A percentile compares a stretch with the other conserved stretches of the same genome.
These are phyloP conservation scores for Pycnomerus fuliginosus DNA, from an alignment of 2,888 invertebrate genomes.

Conservation along the genomic window DNA sequence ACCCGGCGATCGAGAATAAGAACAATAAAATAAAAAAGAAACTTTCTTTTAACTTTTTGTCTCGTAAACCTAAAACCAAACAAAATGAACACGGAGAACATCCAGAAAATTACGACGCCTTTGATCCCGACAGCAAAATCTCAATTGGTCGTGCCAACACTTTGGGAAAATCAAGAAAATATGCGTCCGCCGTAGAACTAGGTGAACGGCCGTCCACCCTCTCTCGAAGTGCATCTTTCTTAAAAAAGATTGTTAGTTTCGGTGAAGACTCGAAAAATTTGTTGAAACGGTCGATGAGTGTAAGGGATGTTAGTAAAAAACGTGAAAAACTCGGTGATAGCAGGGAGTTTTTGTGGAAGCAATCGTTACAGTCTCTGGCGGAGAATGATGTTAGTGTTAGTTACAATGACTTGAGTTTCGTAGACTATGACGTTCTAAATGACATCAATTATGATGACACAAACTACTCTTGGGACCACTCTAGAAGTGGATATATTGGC, in stretches of 20 bases:
- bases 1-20: slow-evolving; percentile 13
- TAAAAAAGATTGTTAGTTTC: slow-evolving; percentile 43
- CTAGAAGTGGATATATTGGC: slow-evolving; percentile 28
- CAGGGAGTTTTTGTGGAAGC: slow-evolving; percentile 54
- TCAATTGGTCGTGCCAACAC: slow-evolving; percentile 30
- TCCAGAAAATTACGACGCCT: slow-evolving; percentile 37
- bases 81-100: slow-evolving; percentile 28
- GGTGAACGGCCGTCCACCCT: slow-evolving; percentile 26
- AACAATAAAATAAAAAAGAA: slow-evolving; percentile 33
- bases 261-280: slow-evolving; percentile 43
- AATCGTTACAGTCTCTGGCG: slow-evolving; percentile 57
- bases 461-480: background rate
- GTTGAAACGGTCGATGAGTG: slow-evolving; percentile 47
- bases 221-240: slow-evolving; percentile 43
- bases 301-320: slow-evolving; percentile 44
- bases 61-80: slow-evolving; percentile 7
- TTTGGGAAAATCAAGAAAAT: slow-evolving; percentile 35
- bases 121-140: slow-evolving; percentile 30
- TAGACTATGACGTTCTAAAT: slow-evolving; percentile 58
- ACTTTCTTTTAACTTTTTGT: slow-evolving; percentile 40
- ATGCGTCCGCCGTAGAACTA: slow-evolving; percentile 40
- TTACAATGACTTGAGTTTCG: slow-evolving; percentile 59
- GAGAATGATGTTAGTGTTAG: slow-evolving; percentile 59
- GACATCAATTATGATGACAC: slow-evolving; percentile 45
- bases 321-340: slow-evolving; percentile 42